These are phyloP conservation scores for Periophthalmus modestus DNA, from an alignment of 2,113 vertebrate genomes.

Conservation along the genomic window DNA sequence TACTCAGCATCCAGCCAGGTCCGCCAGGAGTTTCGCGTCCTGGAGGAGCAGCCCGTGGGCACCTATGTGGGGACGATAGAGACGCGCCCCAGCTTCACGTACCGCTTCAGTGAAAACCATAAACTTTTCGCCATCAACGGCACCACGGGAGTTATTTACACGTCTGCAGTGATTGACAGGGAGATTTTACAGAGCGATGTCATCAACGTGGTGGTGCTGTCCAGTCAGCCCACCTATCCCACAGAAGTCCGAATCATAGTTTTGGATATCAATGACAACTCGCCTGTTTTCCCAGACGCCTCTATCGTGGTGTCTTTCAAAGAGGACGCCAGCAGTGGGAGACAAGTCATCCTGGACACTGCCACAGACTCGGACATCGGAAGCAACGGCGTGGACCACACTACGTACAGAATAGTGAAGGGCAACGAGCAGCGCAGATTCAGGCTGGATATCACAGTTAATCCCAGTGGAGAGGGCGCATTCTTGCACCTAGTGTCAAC, in stretches of 20 bases:
- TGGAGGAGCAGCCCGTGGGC: slow-evolving; percentile 92
- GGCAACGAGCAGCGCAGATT: slow-evolving; percentile 93
- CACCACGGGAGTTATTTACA: slow-evolving; percentile 88
- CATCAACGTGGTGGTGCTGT: slow-evolving; percentile 95
- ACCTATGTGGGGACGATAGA: slow-evolving; percentile 92
- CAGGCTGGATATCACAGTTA: slow-evolving; percentile 93
- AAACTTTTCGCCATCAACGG: slow-evolving; percentile 91
- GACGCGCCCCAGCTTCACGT: slow-evolving; percentile 91
- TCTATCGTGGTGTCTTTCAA: slow-evolving; percentile 94
- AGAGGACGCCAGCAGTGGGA: slow-evolving; percentile 93
- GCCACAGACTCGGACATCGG: slow-evolving; percentile 93
- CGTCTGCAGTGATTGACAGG: slow-evolving; percentile 89
- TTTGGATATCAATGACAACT: slow-evolving; percentile 94
- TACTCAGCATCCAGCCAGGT: slow-evolving; percentile 80
- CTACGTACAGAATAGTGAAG: slow-evolving; percentile 89
- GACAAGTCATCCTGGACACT: slow-evolving; percentile 96
- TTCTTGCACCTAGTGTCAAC: slow-evolving; percentile 94
- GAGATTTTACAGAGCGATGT: slow-evolving; percentile 88
- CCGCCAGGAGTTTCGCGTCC: slow-evolving; percentile 91
- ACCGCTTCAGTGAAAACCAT: slow-evolving; percentile 94
- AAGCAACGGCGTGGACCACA: slow-evolving; percentile 92
- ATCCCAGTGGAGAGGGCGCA: slow-evolving; percentile 96
- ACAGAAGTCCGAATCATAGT: slow-evolving; percentile 95
- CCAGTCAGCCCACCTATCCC: slow-evolving; percentile 96
- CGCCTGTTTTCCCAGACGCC: slow-evolving; percentile 92